phyloP scores from a whole-genome alignment of 2,888 invertebrate species.

The Axea sp. region DNA sequence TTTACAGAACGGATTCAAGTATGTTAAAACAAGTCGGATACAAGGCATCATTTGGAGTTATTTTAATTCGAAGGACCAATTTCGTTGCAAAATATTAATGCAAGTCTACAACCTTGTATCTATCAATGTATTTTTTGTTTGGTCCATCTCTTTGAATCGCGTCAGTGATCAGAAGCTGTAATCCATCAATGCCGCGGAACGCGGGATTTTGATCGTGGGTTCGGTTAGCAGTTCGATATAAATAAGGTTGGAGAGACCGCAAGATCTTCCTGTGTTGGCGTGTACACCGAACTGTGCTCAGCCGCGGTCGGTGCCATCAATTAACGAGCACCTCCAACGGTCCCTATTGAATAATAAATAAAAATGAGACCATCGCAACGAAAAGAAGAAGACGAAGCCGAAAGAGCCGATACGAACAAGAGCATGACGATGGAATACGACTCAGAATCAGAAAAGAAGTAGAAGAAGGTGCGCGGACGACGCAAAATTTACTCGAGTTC shows the following conservation, averaged over 20 bases:
- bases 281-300: conserved; percentile 61
- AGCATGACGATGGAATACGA: conserved; percentile 58
- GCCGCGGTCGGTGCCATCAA: conserved; percentile 74
- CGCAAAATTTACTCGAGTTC: conserved; percentile 64
- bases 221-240: conserved; percentile 75
- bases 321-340: conserved; percentile 76
- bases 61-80: conserved; percentile 31
- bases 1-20: too few species aligned
- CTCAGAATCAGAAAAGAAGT: conserved; percentile 58
- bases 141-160: conserved; percentile 53
- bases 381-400: conserved; percentile 59
- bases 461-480: conserved; percentile 55
- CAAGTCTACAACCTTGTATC: conserved; percentile 48
- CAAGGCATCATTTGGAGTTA: conserved; percentile 2
- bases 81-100: conserved; percentile 49
- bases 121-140: conserved; percentile 49
- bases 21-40: not conserved
- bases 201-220: conserved; percentile 77
- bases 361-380: conserved; percentile 69
- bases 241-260: conserved; percentile 71
- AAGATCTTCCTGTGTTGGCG: conserved; percentile 42
- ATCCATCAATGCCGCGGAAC: conserved; percentile 77
- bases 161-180: conserved; percentile 70
- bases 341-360: conserved; percentile 77
- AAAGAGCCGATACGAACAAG: conserved; percentile 55